Base-by-base conservation (phyloP, 2,113 vertebrate species). In the Datnioides undecimradiatus region DNA sequence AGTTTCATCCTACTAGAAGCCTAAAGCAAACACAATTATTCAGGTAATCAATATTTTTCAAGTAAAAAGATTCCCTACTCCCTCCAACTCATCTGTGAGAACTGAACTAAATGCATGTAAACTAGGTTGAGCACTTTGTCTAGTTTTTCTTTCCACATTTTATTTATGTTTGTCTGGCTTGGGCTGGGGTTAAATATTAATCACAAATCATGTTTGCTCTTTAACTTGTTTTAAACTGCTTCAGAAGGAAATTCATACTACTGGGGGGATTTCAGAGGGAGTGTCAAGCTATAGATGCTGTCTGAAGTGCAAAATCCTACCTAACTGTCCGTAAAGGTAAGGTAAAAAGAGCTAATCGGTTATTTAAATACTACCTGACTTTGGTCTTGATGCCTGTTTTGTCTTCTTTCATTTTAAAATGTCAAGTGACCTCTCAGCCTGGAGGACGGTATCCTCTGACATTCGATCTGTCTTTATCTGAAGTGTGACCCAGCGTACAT, bases 401-500 rank as follows among this genome's bases (percentile, higher is more conserved):
- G 9, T 78, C 33, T 83, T 16, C 34, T 74, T 82, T 82, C 8
- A 51, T 75, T 77, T 66, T 70, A 27, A 78, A 46, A 72, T 74
- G 60, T 82, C 48, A 70, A 80, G 72, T 84, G 75, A 66, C 59
- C 74, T 84, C 76, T 83, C 51, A 59, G 55, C 73, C 76, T 59
- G 68, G 57, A 70, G 31, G 34, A 36, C 40, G 0, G 25, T 33
- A 34, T 76, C 73, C 45, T 64, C 71, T 82, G 29, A 70, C 51
- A 65, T 58, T 34, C 74, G 57, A 70, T 52, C 79, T 55, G 58
- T 79, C 64, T 55, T 71, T 31, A 49, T 72, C 34, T n/a, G 25
- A 29, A 68, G 67, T 72, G 86, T 79, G 57, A 80, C 64, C 68
- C 14, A 5, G 87, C 71, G 14, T 77, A 64, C 23, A 31, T 76